Evolutionary conservation across 2,888 invertebrate species (phyloP), one percentile per base, ranked within the genome.

Genomic region (Xylota segnis): DNA sequence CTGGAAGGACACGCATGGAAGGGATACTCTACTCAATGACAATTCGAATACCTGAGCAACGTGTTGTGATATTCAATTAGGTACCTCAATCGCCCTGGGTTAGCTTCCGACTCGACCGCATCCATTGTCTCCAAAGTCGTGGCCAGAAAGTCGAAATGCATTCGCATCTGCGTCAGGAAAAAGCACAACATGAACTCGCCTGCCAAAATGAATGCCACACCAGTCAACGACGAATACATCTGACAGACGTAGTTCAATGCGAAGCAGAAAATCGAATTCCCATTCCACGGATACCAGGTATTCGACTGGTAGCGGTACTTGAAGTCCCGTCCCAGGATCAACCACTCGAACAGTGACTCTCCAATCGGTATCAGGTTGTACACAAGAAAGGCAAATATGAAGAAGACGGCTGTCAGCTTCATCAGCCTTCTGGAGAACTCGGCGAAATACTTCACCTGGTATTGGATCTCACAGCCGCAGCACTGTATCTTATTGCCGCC

Each of bases 241-340:
- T 90, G 90, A 12, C 88, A 89, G 0, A 87, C 4, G 27, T 90
- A 90, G 2, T 87, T 87, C n/a, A 66, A 52, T 0, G 59, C 6
- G 74, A 88, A 90, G 52, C 83, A 76, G 0, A 68, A 1, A 5
- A 63, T 12, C 0, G 90, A 88, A 0, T 74, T 52, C 2, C 87
- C 84, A 4, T 78, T 74, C 91, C 91, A 91, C 0, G 91, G 91
- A 87, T 91, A 91, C 91, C 91, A 91, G 12, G 91, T 90, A 58
- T 89, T 89, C 50, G 90, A 90, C 77, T 91, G 91, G 27, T 87
- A 88, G 29, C 88, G 89, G 71, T 88, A 90, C 10, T 58, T 79
- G 5, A 90, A 66, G 0, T 86, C 52, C 6, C 76, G 10, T 0
- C 84, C 81, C 3, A 88, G 81, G 3, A 68, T n/a, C 3, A 75